Evolutionary conservation across 2,888 invertebrate species (phyloP), one percentile per base, ranked within the genome.

Genomic region (Pristionchus japonicus): DNA sequence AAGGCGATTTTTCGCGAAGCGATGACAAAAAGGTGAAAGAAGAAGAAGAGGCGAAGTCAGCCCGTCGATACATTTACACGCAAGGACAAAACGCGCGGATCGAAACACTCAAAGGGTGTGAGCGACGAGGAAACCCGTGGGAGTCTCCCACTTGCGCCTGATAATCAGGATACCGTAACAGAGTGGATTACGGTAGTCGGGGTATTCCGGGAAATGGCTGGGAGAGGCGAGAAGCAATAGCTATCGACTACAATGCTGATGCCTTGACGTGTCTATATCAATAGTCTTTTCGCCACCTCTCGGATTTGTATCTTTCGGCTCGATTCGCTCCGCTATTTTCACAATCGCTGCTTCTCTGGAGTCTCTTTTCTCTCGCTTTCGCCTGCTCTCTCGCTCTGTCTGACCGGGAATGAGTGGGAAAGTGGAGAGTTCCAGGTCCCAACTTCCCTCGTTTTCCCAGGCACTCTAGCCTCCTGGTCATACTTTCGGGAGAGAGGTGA

Each of bases 261-360:
- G 70, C 7, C 77, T 27, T 77, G 77, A 77, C 77, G 77, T 47
- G 43, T 77, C 43, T 77, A 77, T 77, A 77, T 77, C 77, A 77
- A 77, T 77, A 77, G 77, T 77, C 77, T 77, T 77, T 77, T 77
- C 23, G n/a, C 74, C 74, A 15, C n/a, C 27, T 11, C 43, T 47
- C 40, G 47, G 77, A 77, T 43, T 77, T 77, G 77, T 77, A 77
- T 77, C 77, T 77, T 77, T 43, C 77, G 43, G 77, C 77, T 70
- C 43, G 43, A 43, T 27, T 77, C 43, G 77, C 57, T 23, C n/a
- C 9, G 27, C 64, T 31, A 64, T 34, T 64, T 64, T 74, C 70
- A 23, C 31, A 67, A 67, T 34, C 67, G n/a, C 64, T 27, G 6
- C 64, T 1, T 34, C 34, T 67, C 67, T 34, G 15, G 3, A 15